Conservation (phyloP, 2,888 invertebrate species). For the Lasioglossum villosulum region DNA sequence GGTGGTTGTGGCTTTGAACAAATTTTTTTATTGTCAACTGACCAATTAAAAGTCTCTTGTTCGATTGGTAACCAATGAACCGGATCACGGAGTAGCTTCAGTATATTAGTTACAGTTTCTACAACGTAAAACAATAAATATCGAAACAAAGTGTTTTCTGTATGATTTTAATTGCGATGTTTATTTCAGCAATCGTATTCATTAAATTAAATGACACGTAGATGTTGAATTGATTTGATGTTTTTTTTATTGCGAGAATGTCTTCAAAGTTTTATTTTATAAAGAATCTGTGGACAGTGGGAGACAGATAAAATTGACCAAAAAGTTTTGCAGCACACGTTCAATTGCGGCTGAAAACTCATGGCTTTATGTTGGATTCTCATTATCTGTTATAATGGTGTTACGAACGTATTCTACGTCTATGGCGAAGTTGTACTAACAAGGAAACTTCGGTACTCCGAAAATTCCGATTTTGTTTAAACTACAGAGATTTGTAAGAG, state of each 20-base stretch:
- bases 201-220: neutral
- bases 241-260: neutral
- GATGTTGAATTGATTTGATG: neutral
- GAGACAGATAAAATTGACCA: neutral
- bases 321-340: neutral
- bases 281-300: neutral
- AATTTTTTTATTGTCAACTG: neutral
- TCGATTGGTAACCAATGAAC: neutral
- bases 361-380: neutral
- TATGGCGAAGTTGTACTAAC: neutral
- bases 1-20: neutral
- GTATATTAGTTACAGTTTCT: neutral
- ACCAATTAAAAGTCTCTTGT: neutral
- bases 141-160: neutral
- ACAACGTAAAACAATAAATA: neutral
- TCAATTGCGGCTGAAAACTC: neutral
- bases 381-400: constrained; percentile 2
- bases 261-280: neutral
- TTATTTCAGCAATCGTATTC: neutral
- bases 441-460: neutral
- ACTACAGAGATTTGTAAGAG: neutral
- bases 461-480: constrained; percentile 7
- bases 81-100: neutral
- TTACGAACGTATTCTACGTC: neutral
- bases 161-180: neutral